Base-by-base conservation (phyloP, 35 echinoderm and acorn worm species). In the Apostichopus parvimensis region DNA sequence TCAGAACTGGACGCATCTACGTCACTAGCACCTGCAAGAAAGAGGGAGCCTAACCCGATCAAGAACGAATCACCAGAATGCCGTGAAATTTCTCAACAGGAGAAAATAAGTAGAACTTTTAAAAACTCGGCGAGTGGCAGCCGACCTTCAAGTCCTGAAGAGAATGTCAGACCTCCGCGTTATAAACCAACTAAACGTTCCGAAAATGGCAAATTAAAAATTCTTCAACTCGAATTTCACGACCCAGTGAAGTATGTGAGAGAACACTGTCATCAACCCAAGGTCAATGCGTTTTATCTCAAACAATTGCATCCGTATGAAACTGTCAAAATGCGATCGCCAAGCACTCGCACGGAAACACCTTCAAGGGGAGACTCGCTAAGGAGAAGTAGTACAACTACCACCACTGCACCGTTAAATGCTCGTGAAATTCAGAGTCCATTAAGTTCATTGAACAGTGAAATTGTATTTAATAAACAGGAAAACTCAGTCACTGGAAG, bases 401-500 rank as follows among this genome's bases (percentile, higher is more conserved):
- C 34, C 34, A 11, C 11, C 18, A 68, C 64, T 68, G 64, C 64
- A 18, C 64, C 64, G 64, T 68, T 5, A 18, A 68, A 68, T 68
- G 64, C 0, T 9, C 18, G 11, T 68, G 9, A 68, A 68, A 25
- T 68, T 18, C 18, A 11, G 64, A 68, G 9, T 68, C 11, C 64
- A 68, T 68, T 53, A 34, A 82, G 34, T 82, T 55, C 79, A 6
- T 82, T 53, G n/a, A 53, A 82, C 26, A 34, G 55, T 82, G 53
- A 82, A 82, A 82, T 82, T 15, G 79, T 82, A 18, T 82, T 82
- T 34, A 82, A 82, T 56, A 82, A 34, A 56, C 34, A 55, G 79
- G 79, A 82, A 82, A 82, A 82, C 17, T 56, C 79, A 82, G 8
- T 82, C 45, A 82, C 79, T 34, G 79, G 79, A 82, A 82, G n/a